Base-by-base conservation (phyloP, 2,113 vertebrate species). In the Albula glossodonta region DNA sequence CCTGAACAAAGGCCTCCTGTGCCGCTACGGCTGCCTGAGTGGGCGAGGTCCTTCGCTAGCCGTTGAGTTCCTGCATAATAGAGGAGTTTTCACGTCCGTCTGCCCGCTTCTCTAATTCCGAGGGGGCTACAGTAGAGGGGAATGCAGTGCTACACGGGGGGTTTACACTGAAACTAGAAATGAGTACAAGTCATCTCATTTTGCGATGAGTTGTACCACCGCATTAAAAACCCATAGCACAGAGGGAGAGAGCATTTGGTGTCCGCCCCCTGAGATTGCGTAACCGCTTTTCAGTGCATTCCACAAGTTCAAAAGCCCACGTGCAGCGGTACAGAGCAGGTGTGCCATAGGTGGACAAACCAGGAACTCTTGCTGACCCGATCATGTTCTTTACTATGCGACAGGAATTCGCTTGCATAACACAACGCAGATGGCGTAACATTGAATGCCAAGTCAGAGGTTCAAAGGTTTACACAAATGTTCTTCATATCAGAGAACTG, bases 21-120 rank as follows among this genome's bases (percentile, higher is more conserved):
- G 48, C 12, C 51, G 10, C 12, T 0, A 22, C 50, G 50, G 52
- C 31, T 48, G 22, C 31, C n/a, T 51, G 81, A 81, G 87, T 84
- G 84, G 82, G 87, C 63, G 51, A 56, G n/a, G 49, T 51, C 56
- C 57, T 31, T 22, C 48, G 77, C 53, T 19, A 63, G 82, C 86
- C 56, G n/a, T 79, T 31, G 48, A 80, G 74, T 80, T 80, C 82
- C 48, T 66, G 77, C 82, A 87, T 83, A 87, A 87, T 84, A 57
- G 82, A 66, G 41, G 53, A 83, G 49, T 80, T 83, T 63, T 63
- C 53, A 25, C 41, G 4, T 79, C 77, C n/a, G 41, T 63, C 11
- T 15, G 5, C 22, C 57, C 41, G 60, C 63, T n/a, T 70, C 25
- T 49, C 19, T 51, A 9, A 49, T 77, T 22, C 25, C 48, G 82